Evolutionary conservation across 2,797 vertebrate species (phyloP), one percentile per base, ranked within the genome.

Genomic region (Premnoplex brunnescens): DNA sequence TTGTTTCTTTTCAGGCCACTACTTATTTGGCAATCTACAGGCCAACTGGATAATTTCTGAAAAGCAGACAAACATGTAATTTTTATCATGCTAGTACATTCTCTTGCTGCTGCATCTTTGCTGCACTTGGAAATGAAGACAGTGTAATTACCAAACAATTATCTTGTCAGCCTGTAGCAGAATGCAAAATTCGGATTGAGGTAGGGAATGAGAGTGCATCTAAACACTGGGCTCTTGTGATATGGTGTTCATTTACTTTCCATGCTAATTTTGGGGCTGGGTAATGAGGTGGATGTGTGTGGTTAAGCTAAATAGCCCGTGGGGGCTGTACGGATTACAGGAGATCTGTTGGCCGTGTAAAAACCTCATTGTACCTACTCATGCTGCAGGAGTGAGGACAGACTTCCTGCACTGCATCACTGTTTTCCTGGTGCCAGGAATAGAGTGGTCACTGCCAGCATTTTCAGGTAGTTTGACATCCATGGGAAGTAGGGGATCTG

Each of bases 61-160:
- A 85, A 66, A 94, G 69, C 79, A 83, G 88, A 14, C 26, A 52
- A 95, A 75, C 30, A 16, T 69, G 55, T 64, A 28, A 44, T 81
- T 92, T 94, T 95, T 96, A 84, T 88, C 93, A 90, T 94, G 92
- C 94, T 80, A 32, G 89, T 90, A 80, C 87, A 81, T 94, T 94
- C 92, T 83, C 83, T 90, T 75, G 60, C 86, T 81, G 77, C 80
- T 85, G 69, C 64, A 78, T 93, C 67, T 83, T 88, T 80, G 75
- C 94, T 77, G 86, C 78, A 51, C 78, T 95, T 94, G 73, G 81
- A 96, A 91, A 96, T 58, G 91, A 96, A 95, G 93, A 89, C 87
- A 93, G 87, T 94, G 95, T 96, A 96, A 96, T 96, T 95, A 96
- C 88, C 72, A 89, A 83, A 93, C 85, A 93, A 95, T 96, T 97